Evolutionary conservation across 2,888 invertebrate species (phyloP).

Genomic region (Colostygia pectinataria): DNA sequence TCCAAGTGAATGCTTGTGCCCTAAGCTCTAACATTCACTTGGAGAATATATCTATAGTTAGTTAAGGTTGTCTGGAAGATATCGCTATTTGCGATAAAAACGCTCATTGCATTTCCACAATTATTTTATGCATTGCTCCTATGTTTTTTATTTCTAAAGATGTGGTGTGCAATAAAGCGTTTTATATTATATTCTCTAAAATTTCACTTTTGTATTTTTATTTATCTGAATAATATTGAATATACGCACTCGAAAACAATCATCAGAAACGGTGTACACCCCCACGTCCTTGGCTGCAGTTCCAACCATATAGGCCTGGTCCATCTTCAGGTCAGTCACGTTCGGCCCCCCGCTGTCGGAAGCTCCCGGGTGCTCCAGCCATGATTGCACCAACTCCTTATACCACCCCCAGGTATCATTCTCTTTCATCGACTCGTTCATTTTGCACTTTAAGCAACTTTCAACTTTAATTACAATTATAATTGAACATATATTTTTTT

Average conservation of each 20-base stretch:
- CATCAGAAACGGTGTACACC: conserved; percentile 86
- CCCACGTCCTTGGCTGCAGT: conserved; percentile 66
- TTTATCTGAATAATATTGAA: no score
- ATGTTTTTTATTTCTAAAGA: no score
- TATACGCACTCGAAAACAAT: conserved; percentile 86
- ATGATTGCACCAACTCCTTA: conserved; percentile 71
- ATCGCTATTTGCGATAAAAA: no score
- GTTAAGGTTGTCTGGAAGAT: no score
- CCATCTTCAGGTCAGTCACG: conserved; percentile 83
- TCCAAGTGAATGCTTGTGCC: no score
- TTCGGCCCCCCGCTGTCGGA: conserved; percentile 78
- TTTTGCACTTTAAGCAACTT: conserved; percentile 48
- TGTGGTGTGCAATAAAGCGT: no score
- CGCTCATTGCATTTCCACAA: no score
- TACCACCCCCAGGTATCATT: conserved; percentile 72
- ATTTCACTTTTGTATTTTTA: no score
- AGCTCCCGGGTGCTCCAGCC: conserved; percentile 83
- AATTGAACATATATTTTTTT: conserved; percentile 38
- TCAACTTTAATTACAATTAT: conserved; percentile 21
- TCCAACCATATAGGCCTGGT: conserved; percentile 85
- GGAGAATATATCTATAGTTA: no score
- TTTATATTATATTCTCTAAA: no score
- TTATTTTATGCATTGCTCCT: no score
- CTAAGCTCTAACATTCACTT: no score
- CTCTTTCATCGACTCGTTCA: conserved; percentile 60